Conservation (phyloP, 2,113 vertebrate species). For the Oreochromis aureus region DNA sequence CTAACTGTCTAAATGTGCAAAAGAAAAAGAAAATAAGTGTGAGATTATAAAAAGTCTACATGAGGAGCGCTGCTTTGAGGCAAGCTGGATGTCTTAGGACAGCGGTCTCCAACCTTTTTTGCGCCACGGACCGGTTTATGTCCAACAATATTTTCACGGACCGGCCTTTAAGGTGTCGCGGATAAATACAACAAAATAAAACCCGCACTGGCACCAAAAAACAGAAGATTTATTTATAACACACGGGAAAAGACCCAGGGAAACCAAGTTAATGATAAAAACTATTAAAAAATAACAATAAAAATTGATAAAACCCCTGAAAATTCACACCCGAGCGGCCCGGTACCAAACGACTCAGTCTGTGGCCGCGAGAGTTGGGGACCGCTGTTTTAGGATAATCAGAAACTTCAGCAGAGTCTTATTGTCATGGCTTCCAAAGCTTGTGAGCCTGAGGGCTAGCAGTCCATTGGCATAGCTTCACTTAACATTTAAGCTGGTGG, state of each 20-base stretch:
- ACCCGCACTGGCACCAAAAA: accelerated
- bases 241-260: background rate
- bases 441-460: background rate
- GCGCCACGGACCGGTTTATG: background rate
- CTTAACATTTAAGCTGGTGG: background rate
- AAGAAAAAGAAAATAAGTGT: background rate
- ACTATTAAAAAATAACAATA: background rate
- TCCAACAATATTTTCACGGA: background rate
- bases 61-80: background rate
- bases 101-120: background rate
- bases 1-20: conserved; percentile 16
- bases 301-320: background rate
- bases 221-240: background rate
- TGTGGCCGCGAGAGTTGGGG: background rate
- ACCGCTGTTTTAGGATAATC: background rate
- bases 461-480: background rate
- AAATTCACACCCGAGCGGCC: background rate
- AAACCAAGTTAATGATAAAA: background rate
- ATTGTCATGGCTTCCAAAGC: background rate
- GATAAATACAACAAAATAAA: background rate
- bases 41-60: background rate
- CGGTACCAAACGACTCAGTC: background rate
- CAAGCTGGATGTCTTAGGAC: background rate
- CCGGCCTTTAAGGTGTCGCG: background rate
- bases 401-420: background rate